phyloP scores from a whole-genome alignment of 2,113 vertebrate species.

The Porphyrio hochstetteri region DNA sequence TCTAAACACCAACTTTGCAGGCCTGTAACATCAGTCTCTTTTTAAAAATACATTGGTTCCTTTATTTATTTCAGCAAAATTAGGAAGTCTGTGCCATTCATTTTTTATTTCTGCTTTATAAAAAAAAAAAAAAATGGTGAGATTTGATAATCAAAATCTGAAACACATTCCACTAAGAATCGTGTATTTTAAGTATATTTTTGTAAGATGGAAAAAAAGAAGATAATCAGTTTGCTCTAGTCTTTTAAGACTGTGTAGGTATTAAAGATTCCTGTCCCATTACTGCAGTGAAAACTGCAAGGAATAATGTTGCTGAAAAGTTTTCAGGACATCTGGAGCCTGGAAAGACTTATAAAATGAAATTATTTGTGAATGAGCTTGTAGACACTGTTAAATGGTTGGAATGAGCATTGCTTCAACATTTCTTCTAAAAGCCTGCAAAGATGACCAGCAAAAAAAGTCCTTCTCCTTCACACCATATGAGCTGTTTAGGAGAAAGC shows the following conservation, averaged over 20 bases:
- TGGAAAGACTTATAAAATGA: neutral
- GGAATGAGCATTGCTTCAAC: neutral
- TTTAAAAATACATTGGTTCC: neutral
- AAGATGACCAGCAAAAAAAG: neutral
- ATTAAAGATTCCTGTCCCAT: neutral
- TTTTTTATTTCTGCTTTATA: neutral
- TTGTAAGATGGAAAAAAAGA: neutral
- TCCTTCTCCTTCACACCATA: neutral
- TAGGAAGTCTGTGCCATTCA: fast-evolving
- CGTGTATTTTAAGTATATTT: neutral
- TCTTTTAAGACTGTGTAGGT: neutral
- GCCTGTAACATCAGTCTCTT: fast-evolving
- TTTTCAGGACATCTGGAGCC: neutral
- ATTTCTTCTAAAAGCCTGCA: neutral
- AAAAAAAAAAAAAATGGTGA: neutral
- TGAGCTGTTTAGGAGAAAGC: neutral
- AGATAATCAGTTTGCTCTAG: neutral
- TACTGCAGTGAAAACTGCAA: neutral
- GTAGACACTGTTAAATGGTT: neutral
- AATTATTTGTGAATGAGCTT: neutral
- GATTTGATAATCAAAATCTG: neutral
- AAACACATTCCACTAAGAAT: neutral
- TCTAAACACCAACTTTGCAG: neutral
- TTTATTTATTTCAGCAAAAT: neutral
- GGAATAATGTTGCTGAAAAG: neutral